These are phyloP conservation scores for Copsychus sechellarum DNA, from an alignment of 2,113 vertebrate genomes.

Conservation along the genomic window DNA sequence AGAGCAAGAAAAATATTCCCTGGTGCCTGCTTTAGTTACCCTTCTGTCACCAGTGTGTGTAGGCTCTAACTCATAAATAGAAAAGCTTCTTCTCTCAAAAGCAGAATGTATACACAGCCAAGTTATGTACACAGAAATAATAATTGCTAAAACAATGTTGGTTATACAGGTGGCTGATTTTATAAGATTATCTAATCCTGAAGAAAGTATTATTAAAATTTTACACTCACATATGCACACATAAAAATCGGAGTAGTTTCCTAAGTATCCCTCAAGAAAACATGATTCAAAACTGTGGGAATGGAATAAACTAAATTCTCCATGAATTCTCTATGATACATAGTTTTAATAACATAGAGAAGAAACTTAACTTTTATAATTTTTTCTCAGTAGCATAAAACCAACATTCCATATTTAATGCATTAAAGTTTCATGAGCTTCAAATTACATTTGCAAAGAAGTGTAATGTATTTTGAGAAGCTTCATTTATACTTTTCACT, in stretches of 20 bases:
- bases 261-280: not conserved
- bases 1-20: not conserved
- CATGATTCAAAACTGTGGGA: not conserved
- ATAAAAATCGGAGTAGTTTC: not conserved
- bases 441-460: constrained; percentile 52
- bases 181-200: not conserved
- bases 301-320: not conserved
- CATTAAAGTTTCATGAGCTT: constrained; percentile 57
- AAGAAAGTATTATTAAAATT: not conserved
- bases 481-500: constrained; percentile 42
- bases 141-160: not conserved
- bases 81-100: not conserved
- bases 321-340: constrained; percentile 8
- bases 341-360: constrained; percentile 31
- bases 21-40: not conserved
- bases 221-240: not conserved
- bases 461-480: constrained; percentile 35
- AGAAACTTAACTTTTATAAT: constrained; percentile 1
- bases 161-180: not conserved
- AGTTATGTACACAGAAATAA: not conserved
- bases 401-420: constrained; percentile 20
- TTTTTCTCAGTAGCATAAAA: constrained; percentile 22
- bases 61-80: not conserved
- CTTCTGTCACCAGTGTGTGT: not conserved
- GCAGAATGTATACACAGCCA: not conserved